These are phyloP conservation scores for Propithecus perrieri DNA, from an alignment of 2,797 vertebrate species.

Conservation along the genomic window DNA sequence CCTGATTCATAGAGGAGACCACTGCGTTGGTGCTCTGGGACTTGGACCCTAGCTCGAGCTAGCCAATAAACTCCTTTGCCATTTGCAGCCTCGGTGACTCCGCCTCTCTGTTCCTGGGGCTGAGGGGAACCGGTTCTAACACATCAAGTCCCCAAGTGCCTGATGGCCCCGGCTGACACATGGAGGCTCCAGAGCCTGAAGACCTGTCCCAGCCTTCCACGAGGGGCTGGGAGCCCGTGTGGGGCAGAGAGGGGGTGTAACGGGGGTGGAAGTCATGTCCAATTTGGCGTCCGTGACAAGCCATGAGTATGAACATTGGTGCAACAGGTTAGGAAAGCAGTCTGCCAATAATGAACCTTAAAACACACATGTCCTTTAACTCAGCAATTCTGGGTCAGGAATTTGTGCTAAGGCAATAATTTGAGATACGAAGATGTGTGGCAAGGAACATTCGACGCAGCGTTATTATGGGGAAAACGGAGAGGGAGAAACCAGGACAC, in stretches of 20 bases:
- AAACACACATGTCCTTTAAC: not conserved
- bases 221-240: not conserved
- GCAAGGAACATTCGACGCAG: not conserved
- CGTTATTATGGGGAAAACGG: not conserved
- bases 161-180: fast-evolving
- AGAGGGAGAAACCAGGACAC: not conserved
- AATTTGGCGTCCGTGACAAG: not conserved
- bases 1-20: no score
- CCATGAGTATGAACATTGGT: not conserved
- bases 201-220: not conserved
- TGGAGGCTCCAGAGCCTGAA: not conserved
- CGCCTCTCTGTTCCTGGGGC: no score
- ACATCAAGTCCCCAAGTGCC: not conserved
- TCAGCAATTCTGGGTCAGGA: not conserved
- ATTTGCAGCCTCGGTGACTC: no score
- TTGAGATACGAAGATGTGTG: not conserved
- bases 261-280: not conserved
- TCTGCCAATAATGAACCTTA: not conserved
- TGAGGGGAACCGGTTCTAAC: no score
- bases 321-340: not conserved
- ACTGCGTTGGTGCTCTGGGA: no score
- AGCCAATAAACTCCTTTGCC: no score
- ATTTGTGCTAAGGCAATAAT: not conserved
- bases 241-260: not conserved
- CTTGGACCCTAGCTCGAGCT: no score